Conservation (phyloP, 2,113 vertebrate genomes). For the Anseranas semipalmata region DNA sequence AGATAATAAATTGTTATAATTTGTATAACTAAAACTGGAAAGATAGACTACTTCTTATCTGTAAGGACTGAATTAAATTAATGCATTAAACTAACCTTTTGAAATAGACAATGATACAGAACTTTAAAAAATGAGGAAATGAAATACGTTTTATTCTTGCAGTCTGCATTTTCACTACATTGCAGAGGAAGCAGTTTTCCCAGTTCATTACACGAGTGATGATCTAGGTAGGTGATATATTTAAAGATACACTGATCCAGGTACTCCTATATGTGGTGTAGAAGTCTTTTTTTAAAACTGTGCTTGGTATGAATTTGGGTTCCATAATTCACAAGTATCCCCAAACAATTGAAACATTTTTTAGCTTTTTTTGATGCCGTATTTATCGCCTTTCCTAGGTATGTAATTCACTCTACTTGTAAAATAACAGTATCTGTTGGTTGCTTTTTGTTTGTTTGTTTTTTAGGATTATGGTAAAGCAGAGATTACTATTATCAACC, state of each 20-base stretch:
- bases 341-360: background rate
- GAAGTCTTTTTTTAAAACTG: background rate
- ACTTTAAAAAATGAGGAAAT: background rate
- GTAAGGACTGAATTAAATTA: background rate
- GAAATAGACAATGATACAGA: background rate
- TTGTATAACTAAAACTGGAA: background rate
- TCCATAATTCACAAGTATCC: background rate
- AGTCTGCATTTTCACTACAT: background rate
- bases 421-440: background rate
- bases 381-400: background rate
- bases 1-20: background rate
- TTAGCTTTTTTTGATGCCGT: background rate
- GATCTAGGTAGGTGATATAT: background rate
- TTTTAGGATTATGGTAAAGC: conserved; percentile 84
- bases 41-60: background rate
- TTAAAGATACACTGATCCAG: background rate
- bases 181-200: background rate
- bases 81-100: background rate
- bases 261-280: background rate
- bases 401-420: background rate
- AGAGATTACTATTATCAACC: conserved; percentile 92
- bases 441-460: background rate
- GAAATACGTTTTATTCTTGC: background rate
- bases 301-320: background rate
- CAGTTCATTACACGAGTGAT: background rate